These are phyloP conservation scores for Patella ulyssiponensis DNA, from an alignment of 2,888 invertebrate genomes.

Conservation along the genomic window DNA sequence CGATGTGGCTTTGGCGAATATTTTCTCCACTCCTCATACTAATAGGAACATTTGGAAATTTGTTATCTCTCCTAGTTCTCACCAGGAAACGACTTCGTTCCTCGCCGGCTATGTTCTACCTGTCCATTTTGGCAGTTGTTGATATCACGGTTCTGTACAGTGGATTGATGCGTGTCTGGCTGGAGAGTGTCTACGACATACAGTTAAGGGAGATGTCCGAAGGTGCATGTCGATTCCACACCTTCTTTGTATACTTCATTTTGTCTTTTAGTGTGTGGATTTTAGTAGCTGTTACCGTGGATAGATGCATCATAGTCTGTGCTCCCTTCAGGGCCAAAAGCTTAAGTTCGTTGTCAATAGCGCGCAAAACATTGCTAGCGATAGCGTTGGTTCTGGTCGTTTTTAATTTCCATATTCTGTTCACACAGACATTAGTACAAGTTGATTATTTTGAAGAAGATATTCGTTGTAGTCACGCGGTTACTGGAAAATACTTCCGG, in stretches of 20 bases:
- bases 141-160: conserved; percentile 34
- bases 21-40: conserved; percentile 25
- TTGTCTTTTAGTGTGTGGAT: conserved; percentile 65
- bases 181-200: conserved; percentile 39
- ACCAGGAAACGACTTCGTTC: conserved; percentile 25
- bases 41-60: conserved; percentile 36
- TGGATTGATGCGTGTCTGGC: conserved; percentile 42
- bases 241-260: conserved; percentile 60
- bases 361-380: conserved; percentile 43
- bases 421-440: conserved; percentile 48
- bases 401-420: conserved; percentile 64
- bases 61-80: conserved; percentile 35
- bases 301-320: conserved; percentile 64
- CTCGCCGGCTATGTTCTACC: conserved; percentile 38
- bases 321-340: conserved; percentile 55
- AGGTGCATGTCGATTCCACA: conserved; percentile 60
- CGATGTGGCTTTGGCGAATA: conserved; percentile 18
- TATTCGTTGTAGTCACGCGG: conserved; percentile 16
- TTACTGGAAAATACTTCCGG: conserved; percentile 19
- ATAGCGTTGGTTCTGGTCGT: conserved; percentile 39
- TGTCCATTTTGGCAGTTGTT: conserved; percentile 32
- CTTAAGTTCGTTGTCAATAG: conserved; percentile 51
- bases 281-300: conserved; percentile 63
- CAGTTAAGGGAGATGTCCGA: conserved; percentile 50
- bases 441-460: conserved; percentile 11